Evolutionary conservation across 2,113 vertebrate species (phyloP).

Genomic region (Ovis aries): DNA sequence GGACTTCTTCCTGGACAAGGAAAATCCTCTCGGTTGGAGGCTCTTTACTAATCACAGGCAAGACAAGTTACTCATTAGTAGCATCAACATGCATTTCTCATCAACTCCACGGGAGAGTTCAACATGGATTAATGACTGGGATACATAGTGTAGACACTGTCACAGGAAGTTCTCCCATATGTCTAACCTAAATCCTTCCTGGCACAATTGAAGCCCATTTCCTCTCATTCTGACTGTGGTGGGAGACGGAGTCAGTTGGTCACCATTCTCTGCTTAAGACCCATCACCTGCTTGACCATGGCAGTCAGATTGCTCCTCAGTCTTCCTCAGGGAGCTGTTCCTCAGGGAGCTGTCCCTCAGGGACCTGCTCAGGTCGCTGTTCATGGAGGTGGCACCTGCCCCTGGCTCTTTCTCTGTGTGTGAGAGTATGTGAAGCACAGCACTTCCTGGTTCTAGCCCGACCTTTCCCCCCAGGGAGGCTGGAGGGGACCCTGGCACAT

Average conservation of each 20-base stretch:
- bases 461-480: slow-evolving; percentile 30
- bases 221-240: slow-evolving; percentile 53
- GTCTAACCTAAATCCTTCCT: slow-evolving; percentile 73
- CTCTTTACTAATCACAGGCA: slow-evolving; percentile 5
- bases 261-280: slow-evolving; percentile 34
- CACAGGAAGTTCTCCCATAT: slow-evolving; percentile 65
- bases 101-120: slow-evolving; percentile 59
- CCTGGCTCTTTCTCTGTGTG: background rate
- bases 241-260: background rate
- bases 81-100: slow-evolving; percentile 38
- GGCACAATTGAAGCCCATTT: slow-evolving; percentile 47
- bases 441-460: slow-evolving; percentile 48
- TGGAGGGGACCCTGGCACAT: background rate
- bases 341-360: background rate
- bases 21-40: background rate
- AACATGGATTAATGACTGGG: slow-evolving; percentile 42
- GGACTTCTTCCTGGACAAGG: slow-evolving; percentile 9
- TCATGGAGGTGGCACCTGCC: slow-evolving; percentile 30
- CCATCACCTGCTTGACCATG: slow-evolving; percentile 48
- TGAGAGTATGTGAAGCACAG: slow-evolving; percentile 4
- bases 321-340: background rate
- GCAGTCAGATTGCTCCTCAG: background rate
- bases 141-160: slow-evolving; percentile 31
- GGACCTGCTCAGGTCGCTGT: background rate
- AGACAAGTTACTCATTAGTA: slow-evolving; percentile 61